Evolutionary conservation across 2,888 invertebrate species (phyloP), one percentile per base, ranked within the genome.

Genomic region (Lycocerus yunnanus): DNA sequence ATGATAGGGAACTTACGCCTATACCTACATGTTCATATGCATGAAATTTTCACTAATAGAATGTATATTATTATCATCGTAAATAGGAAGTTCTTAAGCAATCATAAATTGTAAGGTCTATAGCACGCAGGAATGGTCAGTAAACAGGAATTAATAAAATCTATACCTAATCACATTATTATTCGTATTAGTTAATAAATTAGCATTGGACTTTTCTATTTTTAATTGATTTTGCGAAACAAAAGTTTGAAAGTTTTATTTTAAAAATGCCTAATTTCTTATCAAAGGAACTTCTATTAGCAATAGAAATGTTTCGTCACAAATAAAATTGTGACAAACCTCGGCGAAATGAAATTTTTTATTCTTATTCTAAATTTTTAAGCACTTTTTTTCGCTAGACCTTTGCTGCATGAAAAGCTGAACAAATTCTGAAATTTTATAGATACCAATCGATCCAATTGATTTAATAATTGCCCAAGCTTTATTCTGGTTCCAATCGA

Each of bases 11-110:
- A 43, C 43, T 27, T 27, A 27, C 5, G n/a, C n/a, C n/a, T n/a
- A n/a, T 63, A 20, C 18, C 61, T 63, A 63, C 61, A 13, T 63
- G 61, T 20, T 63, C 61, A 63, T 63, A n/a, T 63, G 61, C 61
- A 63, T 63, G 61, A 63, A 63, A 63, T 63, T 63, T 63, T 20
- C 13, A 63, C 15, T 13, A 18, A n/a, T 20, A 63, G 61, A 20
- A 63, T 63, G 20, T 63, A 24, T 10, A 24, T 24, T 18, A 60
- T 24, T 43, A 43, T 43, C 43, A 43, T 43, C 11, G 18, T 63
- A 20, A 63, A 63, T 63, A 63, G 61, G 61, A 63, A 63, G 61
- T 63, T 63, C 13, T 63, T 63, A 63, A 63, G 20, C 43, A 43
- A 43, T 43, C n/a, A 6, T n/a, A 43, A n/a, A 43, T 43, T 43